Conservation (phyloP, 1,140 invertebrate genomes). For the Dendroctonus valens region DNA sequence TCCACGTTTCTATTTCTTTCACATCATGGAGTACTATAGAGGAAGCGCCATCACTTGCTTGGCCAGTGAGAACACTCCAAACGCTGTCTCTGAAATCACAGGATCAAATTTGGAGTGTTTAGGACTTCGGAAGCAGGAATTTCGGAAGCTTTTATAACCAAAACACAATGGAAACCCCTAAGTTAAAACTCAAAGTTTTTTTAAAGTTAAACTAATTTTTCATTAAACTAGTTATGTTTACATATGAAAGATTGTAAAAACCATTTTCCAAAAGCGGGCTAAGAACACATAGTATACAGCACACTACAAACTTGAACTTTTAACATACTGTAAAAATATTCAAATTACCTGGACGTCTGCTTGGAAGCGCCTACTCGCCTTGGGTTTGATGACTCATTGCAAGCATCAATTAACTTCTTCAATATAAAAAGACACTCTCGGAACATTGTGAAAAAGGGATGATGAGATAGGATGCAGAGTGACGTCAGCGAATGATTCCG, state of each 20-base stretch:
- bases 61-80: slow-evolving; percentile 83
- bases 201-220: too few relatives aligned
- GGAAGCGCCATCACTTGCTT: slow-evolving; percentile 72
- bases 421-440: slow-evolving; percentile 95
- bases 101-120: not conserved
- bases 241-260: too few relatives aligned
- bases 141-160: too few relatives aligned
- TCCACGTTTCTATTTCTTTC: slow-evolving; percentile 98
- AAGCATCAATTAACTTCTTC: slow-evolving; percentile 94
- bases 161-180: too few relatives aligned
- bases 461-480: slow-evolving; percentile 96
- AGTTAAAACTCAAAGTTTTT: too few relatives aligned
- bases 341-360: slow-evolving; percentile 72
- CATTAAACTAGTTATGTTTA: too few relatives aligned
- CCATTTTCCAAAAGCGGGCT: too few relatives aligned
- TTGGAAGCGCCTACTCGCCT: slow-evolving; percentile 84
- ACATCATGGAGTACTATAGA: slow-evolving; percentile 93
- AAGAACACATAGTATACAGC: not conserved
- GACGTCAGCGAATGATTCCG: slow-evolving; percentile 93
- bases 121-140: too few relatives aligned
- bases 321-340: not conserved
- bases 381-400: slow-evolving; percentile 89
- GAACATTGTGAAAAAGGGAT: slow-evolving; percentile 98
- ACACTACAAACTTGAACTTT: not conserved
- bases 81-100: slow-evolving; percentile 74